Evolutionary conservation across 1,140 invertebrate genomes (phyloP).

Genomic region (Brachystomella parvula): DNA sequence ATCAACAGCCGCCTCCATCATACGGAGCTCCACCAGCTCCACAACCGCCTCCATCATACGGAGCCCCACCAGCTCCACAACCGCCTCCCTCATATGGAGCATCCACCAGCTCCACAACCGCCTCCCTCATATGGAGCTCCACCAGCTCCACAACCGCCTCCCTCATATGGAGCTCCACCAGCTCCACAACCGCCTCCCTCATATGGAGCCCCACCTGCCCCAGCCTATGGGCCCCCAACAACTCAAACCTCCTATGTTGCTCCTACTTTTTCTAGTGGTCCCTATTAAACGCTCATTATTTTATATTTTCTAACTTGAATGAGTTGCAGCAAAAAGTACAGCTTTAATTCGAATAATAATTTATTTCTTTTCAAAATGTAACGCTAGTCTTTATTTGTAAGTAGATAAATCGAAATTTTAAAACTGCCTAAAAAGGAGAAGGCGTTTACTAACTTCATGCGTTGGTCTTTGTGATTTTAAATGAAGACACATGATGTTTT

Average conservation of each 20-base stretch:
- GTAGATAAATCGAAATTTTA: background rate
- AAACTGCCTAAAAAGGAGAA: too few species aligned
- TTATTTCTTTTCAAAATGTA: background rate
- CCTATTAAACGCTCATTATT: background rate
- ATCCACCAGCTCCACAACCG: background rate
- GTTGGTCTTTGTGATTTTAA: too few species aligned
- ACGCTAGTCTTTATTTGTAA: background rate
- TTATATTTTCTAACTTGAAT: background rate
- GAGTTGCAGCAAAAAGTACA: background rate
- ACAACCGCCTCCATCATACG: too few species aligned
- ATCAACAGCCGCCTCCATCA: background rate
- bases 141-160: constrained; percentile 1
- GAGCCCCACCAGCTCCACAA: background rate
- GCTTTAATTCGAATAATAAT: background rate
- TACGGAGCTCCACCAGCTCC: constrained; percentile 1
- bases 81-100: background rate
- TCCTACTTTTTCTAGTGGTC: background rate
- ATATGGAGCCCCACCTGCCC: background rate
- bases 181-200: background rate
- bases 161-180: constrained; percentile 3
- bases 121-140: background rate
- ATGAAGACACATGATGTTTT: too few species aligned
- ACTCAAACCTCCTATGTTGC: background rate
- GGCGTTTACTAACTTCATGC: too few species aligned
- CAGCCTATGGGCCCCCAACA: background rate